Conservation (phyloP, 2,888 invertebrate genomes). For the Lasioglossum marginatum region DNA sequence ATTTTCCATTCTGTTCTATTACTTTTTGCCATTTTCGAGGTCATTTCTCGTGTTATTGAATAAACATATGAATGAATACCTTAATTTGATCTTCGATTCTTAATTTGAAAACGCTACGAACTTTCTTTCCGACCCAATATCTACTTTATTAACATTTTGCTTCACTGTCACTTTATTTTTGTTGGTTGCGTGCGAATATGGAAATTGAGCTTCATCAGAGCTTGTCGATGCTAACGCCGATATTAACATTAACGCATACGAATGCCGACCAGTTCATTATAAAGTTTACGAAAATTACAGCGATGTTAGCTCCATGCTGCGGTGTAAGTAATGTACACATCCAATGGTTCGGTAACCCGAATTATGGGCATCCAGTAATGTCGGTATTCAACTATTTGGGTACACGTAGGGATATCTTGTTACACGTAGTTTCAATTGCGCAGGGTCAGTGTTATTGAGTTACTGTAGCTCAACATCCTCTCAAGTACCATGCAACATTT, state of each 20-base stretch:
- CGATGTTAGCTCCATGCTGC: slow-evolving; percentile 22
- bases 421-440: slow-evolving; percentile 52
- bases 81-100: too few species aligned
- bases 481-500: slow-evolving; percentile 40
- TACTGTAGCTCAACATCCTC: slow-evolving; percentile 47
- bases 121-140: too few species aligned
- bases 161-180: slow-evolving; percentile 3
- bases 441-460: slow-evolving; percentile 46
- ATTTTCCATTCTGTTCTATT: too few species aligned
- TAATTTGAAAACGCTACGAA: too few species aligned
- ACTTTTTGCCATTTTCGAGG: too few species aligned
- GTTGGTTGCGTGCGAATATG: slow-evolving; percentile 6
- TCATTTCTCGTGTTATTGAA: too few species aligned
- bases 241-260: slow-evolving; percentile 12
- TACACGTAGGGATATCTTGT: slow-evolving; percentile 54
- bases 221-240: slow-evolving; percentile 15
- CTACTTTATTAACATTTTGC: background rate
- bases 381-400: slow-evolving; percentile 59
- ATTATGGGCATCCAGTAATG: slow-evolving; percentile 57
- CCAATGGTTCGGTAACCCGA: slow-evolving; percentile 55
- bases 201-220: slow-evolving; percentile 21
- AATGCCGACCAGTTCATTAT: slow-evolving; percentile 33
- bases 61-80: too few species aligned
- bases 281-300: slow-evolving; percentile 58
- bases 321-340: slow-evolving; percentile 53